phyloP scores from a whole-genome alignment of 64 coral and sea anemone genomes.

The Astreopora myriophthalma region DNA sequence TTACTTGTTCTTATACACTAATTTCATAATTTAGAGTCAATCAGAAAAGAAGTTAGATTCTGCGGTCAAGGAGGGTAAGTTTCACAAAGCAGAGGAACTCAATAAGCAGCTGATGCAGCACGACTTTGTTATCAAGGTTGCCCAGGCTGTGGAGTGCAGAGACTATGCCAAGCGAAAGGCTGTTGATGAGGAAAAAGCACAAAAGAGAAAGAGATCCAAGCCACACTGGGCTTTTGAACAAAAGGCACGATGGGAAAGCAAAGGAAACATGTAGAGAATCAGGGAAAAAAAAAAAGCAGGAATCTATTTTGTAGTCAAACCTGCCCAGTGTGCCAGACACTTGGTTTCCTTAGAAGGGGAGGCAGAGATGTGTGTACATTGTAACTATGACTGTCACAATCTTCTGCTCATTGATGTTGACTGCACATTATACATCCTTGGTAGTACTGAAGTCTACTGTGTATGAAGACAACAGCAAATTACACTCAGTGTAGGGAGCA shows the following conservation, averaged over 20 bases:
- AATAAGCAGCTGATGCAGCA: conserved; percentile 42
- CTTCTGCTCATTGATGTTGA: too few relatives aligned
- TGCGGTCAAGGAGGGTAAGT: conserved; percentile 26
- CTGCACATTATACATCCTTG: too few relatives aligned
- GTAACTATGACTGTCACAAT: too few relatives aligned
- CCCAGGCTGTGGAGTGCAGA: conserved; percentile 41
- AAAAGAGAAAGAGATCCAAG: conserved; percentile 50
- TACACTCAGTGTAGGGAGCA: too few relatives aligned
- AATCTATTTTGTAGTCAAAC: background rate
- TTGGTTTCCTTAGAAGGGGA: too few relatives aligned
- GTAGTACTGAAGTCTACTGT: too few relatives aligned
- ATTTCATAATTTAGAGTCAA: background rate
- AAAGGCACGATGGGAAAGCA: conserved; percentile 76
- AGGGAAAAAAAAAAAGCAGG: background rate
- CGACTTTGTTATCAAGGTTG: conserved; percentile 46
- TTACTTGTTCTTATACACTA: too few relatives aligned
- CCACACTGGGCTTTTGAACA: conserved; percentile 77
- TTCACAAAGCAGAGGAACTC: conserved; percentile 30
- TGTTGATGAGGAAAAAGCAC: conserved; percentile 1
- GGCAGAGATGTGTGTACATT: too few relatives aligned
- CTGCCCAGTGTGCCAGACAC: too few relatives aligned
- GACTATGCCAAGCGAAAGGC: conserved; percentile 50
- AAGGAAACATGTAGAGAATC: conserved; percentile 64
- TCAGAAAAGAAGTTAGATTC: conserved; percentile 32
- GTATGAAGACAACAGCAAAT: too few relatives aligned